Percentiles rank a stretch among this genome's conserved stretches.
Conservation (phyloP, 1,140 invertebrate genomes). For the Tetramorium parvispinum region DNA sequence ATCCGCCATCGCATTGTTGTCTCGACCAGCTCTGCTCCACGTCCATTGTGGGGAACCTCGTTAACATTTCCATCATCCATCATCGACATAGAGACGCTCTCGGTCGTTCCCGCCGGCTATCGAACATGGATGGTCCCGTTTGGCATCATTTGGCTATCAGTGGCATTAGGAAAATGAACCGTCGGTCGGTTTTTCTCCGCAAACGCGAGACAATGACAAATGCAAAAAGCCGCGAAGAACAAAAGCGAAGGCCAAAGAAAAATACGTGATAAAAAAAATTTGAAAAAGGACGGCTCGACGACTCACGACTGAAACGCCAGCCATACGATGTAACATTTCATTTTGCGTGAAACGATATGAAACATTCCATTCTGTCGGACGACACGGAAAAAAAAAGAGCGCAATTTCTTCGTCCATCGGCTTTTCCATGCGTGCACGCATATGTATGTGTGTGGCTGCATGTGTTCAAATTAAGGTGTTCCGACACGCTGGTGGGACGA, state of each 20-base stretch:
- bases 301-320: neutral
- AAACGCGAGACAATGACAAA: neutral
- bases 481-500: neutral
- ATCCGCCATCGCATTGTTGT: slow-evolving; percentile 7
- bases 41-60: slow-evolving; percentile 22
- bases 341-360: slow-evolving; percentile 58
- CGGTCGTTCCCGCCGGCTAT: slow-evolving; percentile 34
- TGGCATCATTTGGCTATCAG: slow-evolving; percentile 21
- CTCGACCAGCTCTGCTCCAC: neutral
- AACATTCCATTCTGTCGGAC: slow-evolving; percentile 45
- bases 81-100: slow-evolving; percentile 27
- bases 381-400: slow-evolving; percentile 20
- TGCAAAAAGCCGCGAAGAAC: neutral
- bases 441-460: neutral
- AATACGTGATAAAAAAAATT: slow-evolving; percentile 10
- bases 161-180: slow-evolving; percentile 66
- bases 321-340: slow-evolving; percentile 52
- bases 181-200: neutral
- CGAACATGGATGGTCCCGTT: slow-evolving; percentile 1
- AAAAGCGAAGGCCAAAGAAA: neutral
- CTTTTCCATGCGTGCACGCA: neutral
- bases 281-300: neutral
- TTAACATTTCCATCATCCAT: slow-evolving; percentile 60
- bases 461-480: slow-evolving; percentile 1
- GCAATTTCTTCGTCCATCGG: neutral